Evolutionary conservation across 1,140 invertebrate genomes (phyloP), one percentile per base, ranked within the genome.

Genomic region (Caenorhabditis latens): DNA sequence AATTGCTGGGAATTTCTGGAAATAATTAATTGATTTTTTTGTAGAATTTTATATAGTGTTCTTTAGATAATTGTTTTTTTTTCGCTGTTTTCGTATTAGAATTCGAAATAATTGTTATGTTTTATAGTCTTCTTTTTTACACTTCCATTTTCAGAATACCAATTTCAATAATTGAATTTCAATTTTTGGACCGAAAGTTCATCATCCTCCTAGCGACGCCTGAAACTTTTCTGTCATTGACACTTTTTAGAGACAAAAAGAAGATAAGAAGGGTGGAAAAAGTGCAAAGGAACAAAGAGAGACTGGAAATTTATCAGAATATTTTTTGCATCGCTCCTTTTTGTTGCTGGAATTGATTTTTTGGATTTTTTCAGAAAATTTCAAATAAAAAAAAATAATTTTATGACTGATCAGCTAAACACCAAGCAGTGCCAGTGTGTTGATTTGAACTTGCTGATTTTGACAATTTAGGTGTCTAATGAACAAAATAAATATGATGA

Each of bases 1-100:
- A 86, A 43, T 79, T 86, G 11, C 48, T 89, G 8, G 89, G 89
- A 24, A 89, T 89, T 55, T 32, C 32, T 32, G 32, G 32, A 32
- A 32, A 32, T 71, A 43, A 71, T 43, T 67, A 6, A 63, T 40
- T 79, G 43, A 43, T 46, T 71, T 79, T n/a, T 79, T 79, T 50
- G 9, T 79, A 13, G 43, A 14, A 21, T 63, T 63, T 63, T 11
- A 7, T 32, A 13, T 40, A 21, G 11, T 32, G 11, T 63, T 63
- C 14, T 63, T 63, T 63, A 4, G 24, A 11, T 8, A 8, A 58
- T 58, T 32, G 24, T 63, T 63, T 63, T 40, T 11, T 11, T 32
- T 19, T 11, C 11, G 24, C 32, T 13, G 8, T 32, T 63, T 32
- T 63, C 11, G 61, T n/a, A 19, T 58, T n/a, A 58, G 55, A 58